A percentile compares a stretch with the other conserved stretches of the same genome.
These are phyloP conservation scores for Tuberolachnus salignus DNA, from an alignment of 2,888 invertebrate species.

Conservation along the genomic window DNA sequence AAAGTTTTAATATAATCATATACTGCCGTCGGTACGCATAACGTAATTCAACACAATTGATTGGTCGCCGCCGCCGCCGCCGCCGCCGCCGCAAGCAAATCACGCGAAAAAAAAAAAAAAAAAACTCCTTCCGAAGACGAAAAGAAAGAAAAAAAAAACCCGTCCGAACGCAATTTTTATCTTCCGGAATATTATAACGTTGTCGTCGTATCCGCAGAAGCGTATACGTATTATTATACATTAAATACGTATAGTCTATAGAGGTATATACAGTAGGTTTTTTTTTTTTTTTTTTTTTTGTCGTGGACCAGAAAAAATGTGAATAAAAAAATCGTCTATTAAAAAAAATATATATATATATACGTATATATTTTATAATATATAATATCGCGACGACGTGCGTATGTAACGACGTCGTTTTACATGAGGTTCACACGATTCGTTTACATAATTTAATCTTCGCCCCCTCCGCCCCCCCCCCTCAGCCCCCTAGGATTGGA, in stretches of 20 bases:
- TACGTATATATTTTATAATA: too few relatives aligned
- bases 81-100: neutral
- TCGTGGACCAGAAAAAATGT: neutral
- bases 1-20: too few relatives aligned
- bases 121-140: conserved; percentile 10
- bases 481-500: too few relatives aligned
- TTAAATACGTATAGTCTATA: too few relatives aligned
- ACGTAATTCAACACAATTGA: conserved; percentile 31
- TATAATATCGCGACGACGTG: too few relatives aligned
- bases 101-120: too few relatives aligned
- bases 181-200: conserved; percentile 13
- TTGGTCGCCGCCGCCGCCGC: conserved; percentile 21
- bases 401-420: conserved; percentile 45
- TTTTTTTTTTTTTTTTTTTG: too few relatives aligned
- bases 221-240: too few relatives aligned
- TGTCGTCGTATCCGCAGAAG: neutral
- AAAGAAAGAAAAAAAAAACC: conserved; percentile 1
- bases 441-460: conserved; percentile 51
- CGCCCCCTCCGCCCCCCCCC: neutral
- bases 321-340: conserved; percentile 18
- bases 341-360: too few relatives aligned
- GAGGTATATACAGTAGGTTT: too few relatives aligned
- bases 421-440: conserved; percentile 52
- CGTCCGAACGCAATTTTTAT: conserved; percentile 38
- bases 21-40: neutral